These are phyloP conservation scores for Cydia strobilella DNA, from an alignment of 1,140 invertebrate genomes.

Conservation along the genomic window DNA sequence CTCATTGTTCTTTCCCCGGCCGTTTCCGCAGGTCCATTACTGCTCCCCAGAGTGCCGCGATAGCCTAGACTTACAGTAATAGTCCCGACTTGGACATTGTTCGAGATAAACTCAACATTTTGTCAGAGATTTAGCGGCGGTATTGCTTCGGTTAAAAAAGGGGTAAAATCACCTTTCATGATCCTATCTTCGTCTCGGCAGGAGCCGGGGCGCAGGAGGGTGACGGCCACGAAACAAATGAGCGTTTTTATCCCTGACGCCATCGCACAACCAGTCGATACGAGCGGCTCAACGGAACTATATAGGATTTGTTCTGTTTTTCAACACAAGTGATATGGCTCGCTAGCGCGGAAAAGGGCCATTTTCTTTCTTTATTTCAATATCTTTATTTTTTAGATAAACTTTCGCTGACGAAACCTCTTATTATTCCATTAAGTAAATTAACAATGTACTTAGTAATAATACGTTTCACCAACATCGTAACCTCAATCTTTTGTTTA, in stretches of 20 bases:
- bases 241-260: conserved; percentile 26
- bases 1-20: conserved; percentile 52
- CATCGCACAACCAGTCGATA: conserved; percentile 37
- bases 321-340: conserved; percentile 19
- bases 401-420: neutral
- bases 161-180: conserved; percentile 59
- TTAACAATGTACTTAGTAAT: too few relatives aligned
- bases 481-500: too few relatives aligned
- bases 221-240: conserved; percentile 15
- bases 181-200: conserved; percentile 69
- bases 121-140: conserved; percentile 22
- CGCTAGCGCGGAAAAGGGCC: neutral
- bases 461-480: too few relatives aligned
- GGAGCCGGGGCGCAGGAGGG: neutral
- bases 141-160: conserved; percentile 27
- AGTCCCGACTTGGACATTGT: conserved; percentile 47
- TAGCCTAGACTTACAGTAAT: conserved; percentile 53
- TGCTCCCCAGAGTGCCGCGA: conserved; percentile 53
- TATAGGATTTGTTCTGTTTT: conserved; percentile 24
- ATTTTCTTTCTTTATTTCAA: conserved; percentile 1
- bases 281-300: conserved; percentile 22
- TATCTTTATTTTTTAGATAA: neutral
- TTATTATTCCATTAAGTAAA: too few relatives aligned
- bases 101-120: conserved; percentile 38
- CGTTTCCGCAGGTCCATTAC: conserved; percentile 65